These are phyloP conservation scores for Bombus superbus DNA, from an alignment of 1,140 invertebrate genomes.

Conservation along the genomic window DNA sequence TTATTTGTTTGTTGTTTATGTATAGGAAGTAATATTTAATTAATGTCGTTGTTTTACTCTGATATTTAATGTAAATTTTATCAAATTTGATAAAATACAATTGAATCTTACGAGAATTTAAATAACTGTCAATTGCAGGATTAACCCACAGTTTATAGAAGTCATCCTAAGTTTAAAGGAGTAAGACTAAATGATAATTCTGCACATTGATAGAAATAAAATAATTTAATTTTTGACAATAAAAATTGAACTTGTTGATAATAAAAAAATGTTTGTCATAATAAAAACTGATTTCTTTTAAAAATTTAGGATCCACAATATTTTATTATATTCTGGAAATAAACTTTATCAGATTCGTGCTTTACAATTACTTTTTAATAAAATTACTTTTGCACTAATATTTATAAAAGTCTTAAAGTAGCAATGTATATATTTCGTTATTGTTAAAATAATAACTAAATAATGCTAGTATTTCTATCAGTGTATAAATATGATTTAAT, in stretches of 20 bases:
- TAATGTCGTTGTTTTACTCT: background rate
- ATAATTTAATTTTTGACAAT: background rate
- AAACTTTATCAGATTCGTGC: background rate
- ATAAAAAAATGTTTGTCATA: background rate
- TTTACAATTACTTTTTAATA: too few relatives aligned
- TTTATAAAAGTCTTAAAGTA: background rate
- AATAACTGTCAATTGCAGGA: background rate
- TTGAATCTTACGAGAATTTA: background rate
- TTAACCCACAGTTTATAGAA: background rate
- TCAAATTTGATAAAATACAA: background rate
- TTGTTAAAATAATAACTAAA: background rate
- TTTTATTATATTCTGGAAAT: background rate
- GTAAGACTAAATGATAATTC: background rate
- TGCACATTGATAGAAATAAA: background rate
- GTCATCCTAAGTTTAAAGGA: background rate
- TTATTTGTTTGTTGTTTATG: background rate
- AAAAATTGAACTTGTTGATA: background rate
- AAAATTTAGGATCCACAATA: background rate
- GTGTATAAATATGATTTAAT: background rate
- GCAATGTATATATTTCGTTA: background rate
- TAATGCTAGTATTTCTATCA: constrained; percentile 1
- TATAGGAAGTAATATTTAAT: background rate
- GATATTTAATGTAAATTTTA: background rate
- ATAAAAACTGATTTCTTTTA: background rate
- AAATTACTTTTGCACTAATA: too few relatives aligned